Evolutionary conservation across 2,797 vertebrate species (phyloP).

Genomic region (Onychomys leucogaster): DNA sequence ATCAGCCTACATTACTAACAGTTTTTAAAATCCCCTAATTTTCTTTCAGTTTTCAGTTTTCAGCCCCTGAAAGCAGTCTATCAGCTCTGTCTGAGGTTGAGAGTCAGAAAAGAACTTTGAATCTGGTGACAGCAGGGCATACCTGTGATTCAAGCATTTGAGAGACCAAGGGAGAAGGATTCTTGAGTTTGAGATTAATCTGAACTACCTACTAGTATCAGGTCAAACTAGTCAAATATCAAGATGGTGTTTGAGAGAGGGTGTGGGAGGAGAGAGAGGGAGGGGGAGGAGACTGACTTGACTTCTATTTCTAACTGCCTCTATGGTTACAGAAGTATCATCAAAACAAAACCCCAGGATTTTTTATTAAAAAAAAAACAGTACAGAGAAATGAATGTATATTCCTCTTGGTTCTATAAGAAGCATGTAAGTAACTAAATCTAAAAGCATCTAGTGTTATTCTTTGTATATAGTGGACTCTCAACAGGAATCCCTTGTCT

Average conservation of each 20-base stretch:
- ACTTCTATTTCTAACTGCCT: background rate
- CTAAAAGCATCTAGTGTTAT: background rate
- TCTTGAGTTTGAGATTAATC: background rate
- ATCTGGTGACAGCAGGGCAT: no score
- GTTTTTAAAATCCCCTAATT: background rate
- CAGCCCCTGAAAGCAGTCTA: background rate
- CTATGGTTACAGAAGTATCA: background rate
- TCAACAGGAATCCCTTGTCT: background rate
- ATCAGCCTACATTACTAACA: background rate
- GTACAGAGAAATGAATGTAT: background rate
- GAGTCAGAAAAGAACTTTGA: background rate
- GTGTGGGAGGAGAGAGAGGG: no score
- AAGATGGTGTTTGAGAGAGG: background rate
- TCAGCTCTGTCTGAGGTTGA: background rate
- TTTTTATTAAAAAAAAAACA: background rate
- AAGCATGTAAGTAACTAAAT: background rate
- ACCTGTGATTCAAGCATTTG: background rate
- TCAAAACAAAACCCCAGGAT: background rate
- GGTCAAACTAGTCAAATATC: background rate
- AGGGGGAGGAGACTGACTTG: fast-evolving
- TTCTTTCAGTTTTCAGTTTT: background rate
- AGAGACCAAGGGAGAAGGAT: background rate
- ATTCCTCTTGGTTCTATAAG: background rate
- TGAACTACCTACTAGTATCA: background rate
- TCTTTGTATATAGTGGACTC: background rate